Evolutionary conservation across 2,888 invertebrate genomes (phyloP).

Genomic region (Venusia cambrica): DNA sequence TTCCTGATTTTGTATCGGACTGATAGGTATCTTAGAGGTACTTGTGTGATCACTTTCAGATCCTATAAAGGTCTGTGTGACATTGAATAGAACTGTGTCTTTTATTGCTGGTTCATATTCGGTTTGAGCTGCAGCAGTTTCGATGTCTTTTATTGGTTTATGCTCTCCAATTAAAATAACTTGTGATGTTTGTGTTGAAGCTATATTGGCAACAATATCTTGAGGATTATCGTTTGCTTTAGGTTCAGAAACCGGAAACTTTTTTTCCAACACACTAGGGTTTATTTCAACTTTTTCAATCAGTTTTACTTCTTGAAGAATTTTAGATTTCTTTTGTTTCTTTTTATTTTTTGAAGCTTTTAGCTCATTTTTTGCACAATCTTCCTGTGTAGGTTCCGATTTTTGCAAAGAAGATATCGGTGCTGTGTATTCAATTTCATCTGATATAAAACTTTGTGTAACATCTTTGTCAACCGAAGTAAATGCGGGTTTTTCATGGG

Average conservation of each 20-base stretch:
- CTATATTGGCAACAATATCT: background rate
- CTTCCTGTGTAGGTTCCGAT: conserved; percentile 12
- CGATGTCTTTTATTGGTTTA: conserved; percentile 2
- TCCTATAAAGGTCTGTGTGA: conserved; percentile 40
- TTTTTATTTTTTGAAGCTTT: conserved; percentile 4
- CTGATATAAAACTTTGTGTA: conserved; percentile 35
- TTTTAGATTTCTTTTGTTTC: conserved; percentile 3
- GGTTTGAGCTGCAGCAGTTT: background rate
- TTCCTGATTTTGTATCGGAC: conserved; percentile 14
- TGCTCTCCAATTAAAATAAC: background rate
- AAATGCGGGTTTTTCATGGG: conserved; percentile 6
- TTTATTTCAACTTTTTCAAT: conserved; percentile 1
- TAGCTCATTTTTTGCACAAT: conserved; percentile 10
- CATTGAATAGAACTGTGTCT: conserved; percentile 34
- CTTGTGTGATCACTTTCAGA: conserved; percentile 44
- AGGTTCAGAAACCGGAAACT: background rate
- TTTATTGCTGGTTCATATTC: conserved; percentile 13
- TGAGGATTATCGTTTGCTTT: conserved; percentile 1
- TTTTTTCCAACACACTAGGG: conserved; percentile 2
- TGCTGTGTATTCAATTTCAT: conserved; percentile 36
- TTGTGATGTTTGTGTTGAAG: conserved; percentile 7
- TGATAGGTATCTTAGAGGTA: conserved; percentile 26
- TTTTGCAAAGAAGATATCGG: conserved; percentile 10
- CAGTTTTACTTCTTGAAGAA: conserved; percentile 4
- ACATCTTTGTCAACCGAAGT: conserved; percentile 28